Evolutionary conservation across 2,888 invertebrate genomes (phyloP).

Genomic region (Leptinotarsa peninsularis): DNA sequence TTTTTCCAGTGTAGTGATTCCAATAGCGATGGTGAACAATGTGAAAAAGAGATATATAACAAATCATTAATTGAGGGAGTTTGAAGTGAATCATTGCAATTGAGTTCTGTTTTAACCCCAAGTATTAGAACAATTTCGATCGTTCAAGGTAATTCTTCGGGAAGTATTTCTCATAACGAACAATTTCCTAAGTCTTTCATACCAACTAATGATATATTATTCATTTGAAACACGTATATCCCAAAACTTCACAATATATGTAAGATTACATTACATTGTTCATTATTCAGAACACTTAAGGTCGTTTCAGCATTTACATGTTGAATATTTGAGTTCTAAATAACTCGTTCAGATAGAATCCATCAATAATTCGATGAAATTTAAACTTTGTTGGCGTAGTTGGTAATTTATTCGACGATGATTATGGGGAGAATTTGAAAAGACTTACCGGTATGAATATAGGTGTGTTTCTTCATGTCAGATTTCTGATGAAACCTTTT

Average conservation of each 20-base stretch:
- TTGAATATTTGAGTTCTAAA: conserved; percentile 44
- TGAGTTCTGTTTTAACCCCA: too few species aligned
- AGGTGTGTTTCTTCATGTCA: conserved; percentile 99
- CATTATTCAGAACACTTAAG: conserved; percentile 42
- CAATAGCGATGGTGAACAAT: too few species aligned
- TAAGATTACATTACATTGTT: conserved; percentile 38
- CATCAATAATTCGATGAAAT: conserved; percentile 46
- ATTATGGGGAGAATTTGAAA: conserved; percentile 30
- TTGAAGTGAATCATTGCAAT: too few species aligned
- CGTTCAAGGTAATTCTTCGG: conserved; percentile 1
- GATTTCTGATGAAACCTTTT: conserved; percentile 99
- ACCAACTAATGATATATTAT: conserved; percentile 34
- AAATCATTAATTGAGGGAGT: too few species aligned
- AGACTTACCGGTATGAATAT: conserved; percentile 87
- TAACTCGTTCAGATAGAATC: conserved; percentile 37
- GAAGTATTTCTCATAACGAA: not conserved
- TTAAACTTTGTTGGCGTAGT: conserved; percentile 47
- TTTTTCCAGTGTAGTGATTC: too few species aligned
- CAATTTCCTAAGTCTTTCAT: not conserved
- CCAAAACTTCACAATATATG: conserved; percentile 30
- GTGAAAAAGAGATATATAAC: too few species aligned
- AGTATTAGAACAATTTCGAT: not conserved
- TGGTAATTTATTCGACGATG: conserved; percentile 40
- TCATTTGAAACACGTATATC: conserved; percentile 31
- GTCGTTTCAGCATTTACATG: conserved; percentile 45